phyloP scores from a whole-genome alignment of 2,888 invertebrate species.

The Caenorhabditis uteleia region DNA sequence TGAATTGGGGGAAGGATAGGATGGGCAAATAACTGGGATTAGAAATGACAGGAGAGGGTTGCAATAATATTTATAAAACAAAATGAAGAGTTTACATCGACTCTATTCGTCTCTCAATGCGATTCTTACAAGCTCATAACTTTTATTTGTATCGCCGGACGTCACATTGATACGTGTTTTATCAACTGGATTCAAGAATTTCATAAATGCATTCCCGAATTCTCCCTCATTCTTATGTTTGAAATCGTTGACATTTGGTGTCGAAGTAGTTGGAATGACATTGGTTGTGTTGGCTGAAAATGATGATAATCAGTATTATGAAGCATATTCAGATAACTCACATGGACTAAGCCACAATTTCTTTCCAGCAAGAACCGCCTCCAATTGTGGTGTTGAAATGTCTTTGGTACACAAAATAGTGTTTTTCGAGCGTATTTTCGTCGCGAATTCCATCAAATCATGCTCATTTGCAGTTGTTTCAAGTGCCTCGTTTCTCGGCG shows the following conservation, averaged over 20 bases:
- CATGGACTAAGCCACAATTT: constrained; percentile 13
- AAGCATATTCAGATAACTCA: constrained; percentile 5
- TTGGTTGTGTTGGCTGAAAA: constrained; percentile 18
- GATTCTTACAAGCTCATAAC: too few relatives aligned
- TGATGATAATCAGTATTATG: not conserved
- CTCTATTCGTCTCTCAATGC: too few relatives aligned
- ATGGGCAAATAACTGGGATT: too few relatives aligned
- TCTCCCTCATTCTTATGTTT: constrained; percentile 9
- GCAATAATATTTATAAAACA: too few relatives aligned
- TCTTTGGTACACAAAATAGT: constrained; percentile 19
- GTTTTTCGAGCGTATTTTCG: constrained; percentile 21
- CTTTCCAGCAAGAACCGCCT: constrained; percentile 16
- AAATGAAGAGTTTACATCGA: too few relatives aligned
- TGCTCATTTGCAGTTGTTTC: constrained; percentile 11
- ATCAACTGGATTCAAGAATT: too few relatives aligned
- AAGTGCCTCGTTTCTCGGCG: constrained; percentile 21
- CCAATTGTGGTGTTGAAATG: constrained; percentile 13
- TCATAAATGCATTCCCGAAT: too few relatives aligned
- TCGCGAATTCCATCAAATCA: constrained; percentile 15
- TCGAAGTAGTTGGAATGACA: constrained; percentile 21
- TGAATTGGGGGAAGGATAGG: too few relatives aligned
- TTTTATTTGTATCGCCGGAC: too few relatives aligned
- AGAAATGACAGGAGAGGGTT: too few relatives aligned
- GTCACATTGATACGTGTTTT: too few relatives aligned
- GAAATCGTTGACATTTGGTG: constrained; percentile 15